These are phyloP conservation scores for Erythrocercus mccallii DNA, from an alignment of 2,113 vertebrate species.

Conservation along the genomic window DNA sequence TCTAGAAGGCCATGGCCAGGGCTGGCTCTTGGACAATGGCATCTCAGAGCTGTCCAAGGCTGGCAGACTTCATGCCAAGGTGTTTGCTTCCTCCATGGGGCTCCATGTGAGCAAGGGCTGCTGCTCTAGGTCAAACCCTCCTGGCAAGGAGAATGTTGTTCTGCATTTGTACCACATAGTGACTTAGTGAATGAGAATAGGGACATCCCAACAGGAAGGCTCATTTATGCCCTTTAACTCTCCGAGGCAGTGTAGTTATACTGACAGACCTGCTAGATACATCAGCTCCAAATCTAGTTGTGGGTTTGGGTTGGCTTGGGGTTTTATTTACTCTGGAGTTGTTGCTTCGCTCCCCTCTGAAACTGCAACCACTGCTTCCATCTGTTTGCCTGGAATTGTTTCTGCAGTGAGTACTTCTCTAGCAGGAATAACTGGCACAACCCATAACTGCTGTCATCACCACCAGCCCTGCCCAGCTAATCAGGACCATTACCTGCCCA, in stretches of 20 bases:
- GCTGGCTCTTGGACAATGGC: not conserved
- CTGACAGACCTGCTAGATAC: not conserved
- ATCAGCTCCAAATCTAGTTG: not conserved
- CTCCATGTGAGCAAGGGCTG: not conserved
- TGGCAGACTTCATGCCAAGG: not conserved
- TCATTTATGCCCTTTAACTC: not conserved
- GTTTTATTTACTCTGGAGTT: not conserved
- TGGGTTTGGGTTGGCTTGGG: not conserved
- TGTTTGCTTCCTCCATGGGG: not conserved
- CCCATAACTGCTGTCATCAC: not conserved
- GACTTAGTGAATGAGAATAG: not conserved
- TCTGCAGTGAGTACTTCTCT: not conserved
- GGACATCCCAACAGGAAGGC: not conserved
- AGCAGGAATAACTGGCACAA: not conserved
- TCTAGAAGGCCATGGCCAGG: not conserved
- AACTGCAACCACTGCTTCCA: not conserved
- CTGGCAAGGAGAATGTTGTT: not conserved
- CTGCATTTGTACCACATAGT: not conserved
- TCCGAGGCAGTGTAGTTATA: not conserved
- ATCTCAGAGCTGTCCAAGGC: not conserved
- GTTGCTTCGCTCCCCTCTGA: not conserved
- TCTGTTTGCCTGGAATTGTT: not conserved
- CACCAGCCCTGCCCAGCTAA: not conserved
- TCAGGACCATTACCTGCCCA: not conserved
- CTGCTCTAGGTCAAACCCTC: not conserved